Base-by-base conservation (phyloP, 1,140 invertebrate genomes). In the Drosophila trapezifrons region DNA sequence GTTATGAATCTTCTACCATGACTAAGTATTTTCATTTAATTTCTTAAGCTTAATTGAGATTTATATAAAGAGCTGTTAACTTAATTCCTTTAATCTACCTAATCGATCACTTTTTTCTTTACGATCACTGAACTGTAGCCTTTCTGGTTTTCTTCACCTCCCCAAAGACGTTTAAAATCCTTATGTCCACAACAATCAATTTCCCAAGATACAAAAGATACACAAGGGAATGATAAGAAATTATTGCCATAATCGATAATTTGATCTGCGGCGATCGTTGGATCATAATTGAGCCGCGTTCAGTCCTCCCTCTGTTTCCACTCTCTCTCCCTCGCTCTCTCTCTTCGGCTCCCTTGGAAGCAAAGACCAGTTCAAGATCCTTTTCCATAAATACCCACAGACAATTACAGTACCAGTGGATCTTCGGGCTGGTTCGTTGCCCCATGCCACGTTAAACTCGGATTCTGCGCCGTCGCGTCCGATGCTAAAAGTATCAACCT, bases 381-480 rank as follows among this genome's bases (percentile, higher is more conserved):
- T 75, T 66, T 76, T 75, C 71, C 73, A 76, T 76, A 76, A 76
- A 76, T 76, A 76, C 54, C 54, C 73, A 43, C 42, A 71, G 43
- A 76, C 64, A 71, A 73, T 78, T 76, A 76, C 66, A 71, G 82
- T 83, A 79, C 78, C 78, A 86, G 52, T 76, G 83, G 71, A 70
- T 78, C 56, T 65, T 52, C 38, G 32, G 46, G 37, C 56, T 82
- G 76, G 82, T 86, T 86, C 82, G 82, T 87, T 86, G 82, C 82
- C 82, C 82, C 82, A 86, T 87, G 79, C 79, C 38, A 87, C 76
- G 75, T 73, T 84, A 72, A 70, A 65, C 80, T 62, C 38, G 43
- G 43, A 67, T 71, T 69, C 63, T 77, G 60, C 51, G 64, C 45
- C 27, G 47, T 60, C 62, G 67, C 49, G 63, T 69, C 69, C 79